Base-by-base conservation (phyloP, 2,888 invertebrate genomes). In the Rutpela maculata region DNA sequence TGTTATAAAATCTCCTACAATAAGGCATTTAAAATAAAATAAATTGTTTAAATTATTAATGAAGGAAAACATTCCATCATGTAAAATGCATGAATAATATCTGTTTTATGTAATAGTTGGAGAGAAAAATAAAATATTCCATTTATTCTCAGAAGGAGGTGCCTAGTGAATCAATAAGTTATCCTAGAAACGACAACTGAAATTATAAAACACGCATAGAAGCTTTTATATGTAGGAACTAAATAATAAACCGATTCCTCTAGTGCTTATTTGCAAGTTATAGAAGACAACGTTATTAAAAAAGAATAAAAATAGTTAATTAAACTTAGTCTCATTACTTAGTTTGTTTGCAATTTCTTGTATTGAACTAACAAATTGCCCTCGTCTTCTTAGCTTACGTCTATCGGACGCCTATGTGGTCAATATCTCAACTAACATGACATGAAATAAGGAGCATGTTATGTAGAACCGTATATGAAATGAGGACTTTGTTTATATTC, bases 371-470 rank as follows among this genome's bases (percentile, higher is more conserved):
- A 35, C 7, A 35, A 35, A 35, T 9, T 55, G 11, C 4, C n/a
- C 55, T 11, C 15, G n/a, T 15, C 55, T n/a, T 15, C 55, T 11
- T 55, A 17, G 17, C 15, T 55, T 7, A 7, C 18, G 1, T 56
- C 56, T 2, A 5, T 18, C 18, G 56, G 15, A 56, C 56, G 56
- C 56, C 56, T 18, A 56, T 56, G 56, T 38, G 38, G 35, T 15
- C 38, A 65, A 65, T 18, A 2, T 35, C 63, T 18, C 56, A 18
- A 65, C 18, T 11, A 38, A 38, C n/a, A 63, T 35, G 11, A 38
- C 31, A 17, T 65, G 38, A 38, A 7, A 65, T 65, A 65, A 62
- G 18, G 18, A 65, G 35, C 62, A 17, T 62, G 62, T 62, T 62
- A 15, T 62, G 17, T 31, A 26, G 15, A 35, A 31, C 17, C 35